Base-by-base conservation (phyloP, 2,888 invertebrate genomes). In the Torymus aiolomorphi region DNA sequence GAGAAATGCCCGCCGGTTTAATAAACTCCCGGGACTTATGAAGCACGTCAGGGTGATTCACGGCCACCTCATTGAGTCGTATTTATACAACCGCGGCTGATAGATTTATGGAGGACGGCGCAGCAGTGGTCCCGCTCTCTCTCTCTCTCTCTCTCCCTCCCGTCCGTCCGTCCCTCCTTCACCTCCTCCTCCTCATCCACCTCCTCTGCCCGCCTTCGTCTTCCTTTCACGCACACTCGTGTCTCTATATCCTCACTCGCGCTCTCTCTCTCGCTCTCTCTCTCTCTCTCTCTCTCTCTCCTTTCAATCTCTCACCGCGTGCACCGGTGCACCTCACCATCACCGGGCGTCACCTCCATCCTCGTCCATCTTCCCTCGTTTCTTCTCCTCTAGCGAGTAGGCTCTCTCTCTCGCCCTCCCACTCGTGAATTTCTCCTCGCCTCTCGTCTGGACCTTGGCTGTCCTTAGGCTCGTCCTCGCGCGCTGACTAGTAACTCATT, bases 21-120 rank as follows among this genome's bases (percentile, higher is more conserved):
- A 90, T 90, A 90, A 90, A 90, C 90, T 90, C 90, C 88, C 89
- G 89, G 90, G 90, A 90, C 90, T 90, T 90, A 90, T 90, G 90
- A 90, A 90, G 90, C 90, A 89, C 89, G 90, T 90, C 90, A 89
- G 87, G 89, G 89, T 90, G 90, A 90, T 90, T 90, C 90, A 90
- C 90, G 89, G 89, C 89, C 90, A 89, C 89, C 90, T 90, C 89
- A 90, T 90, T 90, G 89, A 90, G 90, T 90, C 90, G 90, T 90
- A 90, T 90, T 90, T 90, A 90, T 90, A 90, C 90, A 89, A 90
- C 89, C 90, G 87, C 88, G 88, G 88, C 88, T 90, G 89, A 90
- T 90, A 90, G 90, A 90, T 90, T 90, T 90, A 90, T 90, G 90
- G 90, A 89, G 89, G 89, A 90, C 90, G 89, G 89, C 89, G 87